Evolutionary conservation across 2,888 invertebrate species (phyloP).

Genomic region (Schizaphis graminum): DNA sequence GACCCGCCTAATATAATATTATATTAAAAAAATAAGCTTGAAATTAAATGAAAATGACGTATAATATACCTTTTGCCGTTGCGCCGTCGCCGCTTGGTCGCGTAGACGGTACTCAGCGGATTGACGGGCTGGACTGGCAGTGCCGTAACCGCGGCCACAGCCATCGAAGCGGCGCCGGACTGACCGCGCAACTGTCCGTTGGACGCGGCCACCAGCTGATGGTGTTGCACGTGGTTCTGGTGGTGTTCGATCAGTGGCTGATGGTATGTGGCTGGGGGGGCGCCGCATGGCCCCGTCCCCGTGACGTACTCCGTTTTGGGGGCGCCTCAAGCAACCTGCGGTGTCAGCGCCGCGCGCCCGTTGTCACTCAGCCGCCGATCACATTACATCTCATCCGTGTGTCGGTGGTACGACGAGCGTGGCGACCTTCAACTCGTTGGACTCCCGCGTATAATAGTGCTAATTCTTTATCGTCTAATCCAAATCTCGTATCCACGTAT

Average conservation of each 20-base stretch:
- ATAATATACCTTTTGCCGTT: constrained; percentile 92
- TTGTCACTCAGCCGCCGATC: not conserved
- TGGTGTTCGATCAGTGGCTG: constrained; percentile 63
- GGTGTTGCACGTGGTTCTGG: constrained; percentile 62
- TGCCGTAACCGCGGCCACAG: constrained; percentile 52
- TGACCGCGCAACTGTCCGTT: constrained; percentile 56
- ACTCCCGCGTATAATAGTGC: not conserved
- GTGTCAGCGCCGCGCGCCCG: constrained; percentile 41
- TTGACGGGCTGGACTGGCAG: constrained; percentile 75
- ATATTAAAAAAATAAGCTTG: not conserved
- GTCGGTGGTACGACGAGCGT: not conserved
- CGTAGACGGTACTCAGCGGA: constrained; percentile 96
- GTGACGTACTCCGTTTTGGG: constrained; percentile 63
- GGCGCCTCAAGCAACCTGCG: constrained; percentile 54
- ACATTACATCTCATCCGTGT: constrained; percentile 1
- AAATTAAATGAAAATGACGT: not conserved
- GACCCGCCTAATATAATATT: not conserved
- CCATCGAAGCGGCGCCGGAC: constrained; percentile 30
- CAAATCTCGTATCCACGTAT: not conserved
- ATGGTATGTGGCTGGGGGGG: constrained; percentile 56
- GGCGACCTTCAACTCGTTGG: not conserved
- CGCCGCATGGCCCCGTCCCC: constrained; percentile 65
- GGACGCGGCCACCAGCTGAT: constrained; percentile 51
- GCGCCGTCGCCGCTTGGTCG: constrained; percentile 93
- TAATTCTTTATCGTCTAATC: not conserved